Evolutionary conservation across 2,888 invertebrate species (phyloP).

Genomic region (Globia sparganii): DNA sequence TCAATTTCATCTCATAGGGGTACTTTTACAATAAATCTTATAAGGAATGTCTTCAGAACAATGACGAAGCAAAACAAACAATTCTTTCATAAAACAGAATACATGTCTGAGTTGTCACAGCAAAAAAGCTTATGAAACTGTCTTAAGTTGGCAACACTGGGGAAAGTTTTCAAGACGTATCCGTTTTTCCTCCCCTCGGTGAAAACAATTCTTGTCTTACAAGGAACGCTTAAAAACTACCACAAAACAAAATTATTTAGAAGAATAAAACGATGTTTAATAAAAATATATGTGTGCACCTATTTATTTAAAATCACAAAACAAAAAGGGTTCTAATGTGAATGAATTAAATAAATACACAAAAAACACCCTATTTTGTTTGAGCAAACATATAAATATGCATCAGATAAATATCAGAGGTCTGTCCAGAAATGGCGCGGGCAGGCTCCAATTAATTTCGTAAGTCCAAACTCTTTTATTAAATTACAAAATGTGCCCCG

Average conservation of each 20-base stretch:
- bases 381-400: slow-evolving; percentile 88
- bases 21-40: slow-evolving; percentile 54
- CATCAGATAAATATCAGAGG: slow-evolving; percentile 86
- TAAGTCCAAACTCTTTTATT: slow-evolving; percentile 88
- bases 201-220: slow-evolving; percentile 53
- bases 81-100: slow-evolving; percentile 72
- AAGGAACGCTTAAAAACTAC: slow-evolving; percentile 38
- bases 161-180: slow-evolving; percentile 71
- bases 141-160: slow-evolving; percentile 70
- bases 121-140: slow-evolving; percentile 82
- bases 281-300: background rate
- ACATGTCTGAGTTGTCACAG: slow-evolving; percentile 76
- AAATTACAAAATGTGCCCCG: slow-evolving; percentile 86
- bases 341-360: slow-evolving; percentile 77
- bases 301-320: slow-evolving; percentile 57
- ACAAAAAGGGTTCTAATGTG: slow-evolving; percentile 67
- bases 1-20: slow-evolving; percentile 35
- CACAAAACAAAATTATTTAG: background rate
- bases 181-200: slow-evolving; percentile 70
- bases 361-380: slow-evolving; percentile 78
- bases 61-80: slow-evolving; percentile 70
- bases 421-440: slow-evolving; percentile 79
- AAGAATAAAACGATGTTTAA: background rate
- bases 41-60: slow-evolving; percentile 53
- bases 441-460: slow-evolving; percentile 84